These are phyloP conservation scores for Diaprepes abbreviatus DNA, from an alignment of 2,888 invertebrate genomes.

Conservation along the genomic window DNA sequence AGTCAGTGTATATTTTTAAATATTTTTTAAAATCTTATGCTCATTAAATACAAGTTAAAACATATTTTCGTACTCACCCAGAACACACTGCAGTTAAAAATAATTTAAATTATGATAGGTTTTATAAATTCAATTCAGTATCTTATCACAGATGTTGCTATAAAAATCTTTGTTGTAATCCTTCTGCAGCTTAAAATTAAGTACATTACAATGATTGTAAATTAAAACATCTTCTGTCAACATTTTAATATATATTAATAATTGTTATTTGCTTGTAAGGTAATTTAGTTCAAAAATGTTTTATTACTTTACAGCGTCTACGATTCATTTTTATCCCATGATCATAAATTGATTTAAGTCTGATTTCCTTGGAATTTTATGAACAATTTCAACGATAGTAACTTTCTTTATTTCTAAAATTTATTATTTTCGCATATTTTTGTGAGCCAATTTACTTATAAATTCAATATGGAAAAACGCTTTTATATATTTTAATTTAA, in stretches of 20 bases:
- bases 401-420: no score
- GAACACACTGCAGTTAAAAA: not conserved
- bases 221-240: not conserved
- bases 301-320: not conserved
- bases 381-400: no score
- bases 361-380: no score
- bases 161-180: slow-evolving; percentile 2
- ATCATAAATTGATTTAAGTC: no score
- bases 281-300: not conserved
- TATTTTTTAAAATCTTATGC: no score
- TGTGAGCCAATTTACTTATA: no score
- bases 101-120: not conserved
- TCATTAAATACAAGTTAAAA: no score
- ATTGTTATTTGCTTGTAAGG: not conserved
- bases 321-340: no score
- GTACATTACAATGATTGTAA: not conserved
- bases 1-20: no score
- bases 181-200: not conserved
- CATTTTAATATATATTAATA: not conserved
- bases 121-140: not conserved
- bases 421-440: no score
- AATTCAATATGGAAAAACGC: no score
- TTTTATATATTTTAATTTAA: no score
- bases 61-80: not conserved
- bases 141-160: not conserved